Evolutionary conservation across 2,888 invertebrate species (phyloP), one percentile per base, ranked within the genome.

Genomic region (Acanthosepion esculentum): DNA sequence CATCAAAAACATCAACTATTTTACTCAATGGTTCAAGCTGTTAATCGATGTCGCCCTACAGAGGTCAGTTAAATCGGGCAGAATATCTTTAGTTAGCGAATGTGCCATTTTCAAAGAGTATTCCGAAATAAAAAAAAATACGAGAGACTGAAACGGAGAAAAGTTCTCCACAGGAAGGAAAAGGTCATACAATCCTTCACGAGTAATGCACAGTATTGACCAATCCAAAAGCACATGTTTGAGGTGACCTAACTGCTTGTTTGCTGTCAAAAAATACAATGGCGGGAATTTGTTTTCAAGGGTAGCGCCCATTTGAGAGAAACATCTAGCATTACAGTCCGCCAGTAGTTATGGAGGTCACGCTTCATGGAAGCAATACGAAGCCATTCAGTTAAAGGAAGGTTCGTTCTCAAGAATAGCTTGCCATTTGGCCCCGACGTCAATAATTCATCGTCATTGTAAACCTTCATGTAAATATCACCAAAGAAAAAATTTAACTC

Each of bases 211-310:
- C n/a, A 78, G 29, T 78, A 78, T 78, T 78, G 10, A 15, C 29
- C n/a, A 18, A n/a, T 1, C 8, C 0, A 7, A 78, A 78, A 78
- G 78, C 78, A 29, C 29, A 78, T 78, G 10, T 78, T 78, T n/a
- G 78, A 3, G 7, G n/a, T 78, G 78, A 29, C 12, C 29, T 78
- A n/a, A 78, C 78, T 29, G 78, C 8, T n/a, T 78, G 78, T 78
- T n/a, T n/a, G n/a, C n/a, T 78, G n/a, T 78, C 29, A 78, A n/a
- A 78, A n/a, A 78, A 78, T n/a, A 78, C 78, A 78, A 78, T 78
- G 78, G 78, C n/a, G 1, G 10, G 78, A 78, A 29, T 78, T 78
- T n/a, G n/a, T n/a, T 29, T 64, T 64, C 5, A 64, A 64, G 64
- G 64, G 29, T 64, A 64, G 64, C 26, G 64, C 29, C 64, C 12